Base-by-base conservation (phyloP, 2,797 vertebrate genomes). In the Malurus leucopterus region DNA sequence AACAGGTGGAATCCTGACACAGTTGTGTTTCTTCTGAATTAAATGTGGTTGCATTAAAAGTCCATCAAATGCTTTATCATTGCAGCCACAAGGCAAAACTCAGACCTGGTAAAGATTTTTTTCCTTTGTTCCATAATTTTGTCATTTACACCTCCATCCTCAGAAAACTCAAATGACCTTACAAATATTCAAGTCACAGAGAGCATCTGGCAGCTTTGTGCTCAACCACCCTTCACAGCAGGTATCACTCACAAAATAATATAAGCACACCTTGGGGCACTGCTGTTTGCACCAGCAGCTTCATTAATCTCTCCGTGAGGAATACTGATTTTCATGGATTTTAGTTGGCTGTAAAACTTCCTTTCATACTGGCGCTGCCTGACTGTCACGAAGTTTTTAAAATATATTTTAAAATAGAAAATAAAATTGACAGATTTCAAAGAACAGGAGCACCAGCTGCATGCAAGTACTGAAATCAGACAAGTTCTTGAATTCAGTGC, bases 181-280 rank as follows among this genome's bases (percentile, higher is more conserved):
- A 50, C 61, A 88, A 75, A 85, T 69, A 82, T 46, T 63, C 54
- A 68, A 92, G 86, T 88, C 86, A 91, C 58, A 92, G 69, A 77
- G 34, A 95, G 84, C 86, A 90, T 83, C 88, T 92, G 94, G 69
- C 78, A 83, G 44, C 75, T 69, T 75, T 80, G 50, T 84, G 75
- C 69, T 84, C 69, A 88, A 16, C 63, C 86, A 77, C 83, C 62
- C 81, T 61, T 87, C 89, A 80, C 69, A 51, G 82, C 55, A 77
- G 11, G 51, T 83, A 62, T 71, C 71, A 76, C 18, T 84, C 26
- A 1, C 73, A 59, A 88, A 90, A 80, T 71, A 84, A 73, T 64
- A 51, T 7, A 86, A 82, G 86, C 76, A 84, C 36, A 90, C 63
- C 90, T 86, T 68, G 68, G 88, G 90, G 87, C 58, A 26, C 64